Conservation (phyloP, 2,888 invertebrate species). For the Amphimallon solstitiale region DNA sequence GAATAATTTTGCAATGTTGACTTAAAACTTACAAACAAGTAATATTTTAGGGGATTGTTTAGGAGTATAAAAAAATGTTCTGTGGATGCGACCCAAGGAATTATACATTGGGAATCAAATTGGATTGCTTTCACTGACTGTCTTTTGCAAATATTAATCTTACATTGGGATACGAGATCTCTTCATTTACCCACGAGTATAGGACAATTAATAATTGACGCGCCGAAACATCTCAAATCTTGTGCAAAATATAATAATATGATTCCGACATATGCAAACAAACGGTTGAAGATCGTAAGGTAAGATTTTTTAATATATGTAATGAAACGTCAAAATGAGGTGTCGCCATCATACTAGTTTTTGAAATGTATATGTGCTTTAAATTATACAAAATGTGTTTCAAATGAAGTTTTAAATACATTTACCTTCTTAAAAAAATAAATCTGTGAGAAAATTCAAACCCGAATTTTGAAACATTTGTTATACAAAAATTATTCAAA, state of each 20-base stretch:
- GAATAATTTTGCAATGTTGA: not conserved
- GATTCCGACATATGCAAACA: slow-evolving; percentile 60
- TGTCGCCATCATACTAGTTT: no score
- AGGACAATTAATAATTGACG: slow-evolving; percentile 42
- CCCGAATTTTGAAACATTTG: no score
- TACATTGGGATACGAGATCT: slow-evolving; percentile 73
- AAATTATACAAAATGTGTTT: no score
- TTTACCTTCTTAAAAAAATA: no score
- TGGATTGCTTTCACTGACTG: slow-evolving; percentile 92
- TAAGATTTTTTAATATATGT: no score
- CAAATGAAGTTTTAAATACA: no score
- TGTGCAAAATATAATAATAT: slow-evolving; percentile 48
- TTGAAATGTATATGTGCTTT: no score
- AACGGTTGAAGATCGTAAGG: slow-evolving; percentile 51
- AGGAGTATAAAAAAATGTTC: slow-evolving; percentile 46
- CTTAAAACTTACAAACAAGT: not conserved
- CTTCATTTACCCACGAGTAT: slow-evolving; percentile 74
- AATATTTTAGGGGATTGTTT: slow-evolving; percentile 48
- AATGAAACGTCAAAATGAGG: no score
- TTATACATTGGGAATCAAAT: slow-evolving; percentile 78
- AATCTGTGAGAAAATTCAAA: no score
- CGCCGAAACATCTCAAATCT: slow-evolving; percentile 40
- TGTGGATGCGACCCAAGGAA: slow-evolving; percentile 61
- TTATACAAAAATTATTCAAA: no score
- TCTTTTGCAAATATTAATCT: slow-evolving; percentile 83